These are phyloP conservation scores for Cyaniris semiargus DNA, from an alignment of 2,888 invertebrate genomes.

Conservation along the genomic window DNA sequence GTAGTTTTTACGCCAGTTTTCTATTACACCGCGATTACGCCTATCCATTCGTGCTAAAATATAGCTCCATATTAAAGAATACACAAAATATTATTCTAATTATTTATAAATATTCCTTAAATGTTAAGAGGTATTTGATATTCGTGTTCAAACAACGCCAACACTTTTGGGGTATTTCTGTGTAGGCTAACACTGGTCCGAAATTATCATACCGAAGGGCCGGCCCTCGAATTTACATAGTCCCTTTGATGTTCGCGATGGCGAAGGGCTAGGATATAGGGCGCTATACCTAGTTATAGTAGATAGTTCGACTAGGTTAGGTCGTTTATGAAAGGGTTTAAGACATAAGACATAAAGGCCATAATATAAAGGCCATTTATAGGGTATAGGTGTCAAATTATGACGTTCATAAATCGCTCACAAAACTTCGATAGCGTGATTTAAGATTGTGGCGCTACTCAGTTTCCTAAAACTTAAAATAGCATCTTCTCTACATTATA, in stretches of 20 bases:
- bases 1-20: too few species aligned
- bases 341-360: too few species aligned
- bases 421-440: too few species aligned
- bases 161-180: background rate
- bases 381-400: too few species aligned
- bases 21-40: too few species aligned
- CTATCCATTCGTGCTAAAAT: too few species aligned
- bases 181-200: background rate
- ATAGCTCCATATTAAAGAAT: background rate
- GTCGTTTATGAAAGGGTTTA: background rate
- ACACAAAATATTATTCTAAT: background rate
- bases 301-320: background rate
- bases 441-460: too few species aligned
- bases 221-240: background rate
- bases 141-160: background rate
- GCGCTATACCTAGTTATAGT: background rate
- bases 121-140: background rate
- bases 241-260: background rate
- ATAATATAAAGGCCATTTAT: too few species aligned
- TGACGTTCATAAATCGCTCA: too few species aligned
- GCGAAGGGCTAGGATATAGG: background rate
- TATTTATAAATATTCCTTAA: background rate
- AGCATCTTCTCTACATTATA: too few species aligned
- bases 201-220: background rate
- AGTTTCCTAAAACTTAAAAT: too few species aligned